Evolutionary conservation across 1,140 invertebrate species (phyloP).

Genomic region (Bombus polaris): DNA sequence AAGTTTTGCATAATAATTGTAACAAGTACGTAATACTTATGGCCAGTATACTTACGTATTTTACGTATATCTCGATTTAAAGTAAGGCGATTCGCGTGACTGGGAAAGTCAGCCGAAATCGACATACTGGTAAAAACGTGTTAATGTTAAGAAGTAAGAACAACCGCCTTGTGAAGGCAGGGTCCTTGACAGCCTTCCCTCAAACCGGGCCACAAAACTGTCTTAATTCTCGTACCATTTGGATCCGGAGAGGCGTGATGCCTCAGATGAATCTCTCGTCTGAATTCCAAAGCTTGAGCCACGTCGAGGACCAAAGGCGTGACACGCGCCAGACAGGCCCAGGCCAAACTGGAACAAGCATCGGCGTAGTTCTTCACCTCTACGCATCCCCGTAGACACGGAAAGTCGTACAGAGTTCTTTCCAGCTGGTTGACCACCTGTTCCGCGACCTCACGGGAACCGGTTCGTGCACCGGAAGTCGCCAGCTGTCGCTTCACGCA

Average conservation of each 20-base stretch:
- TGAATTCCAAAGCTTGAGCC: constrained; percentile 79
- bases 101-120: too few relatives aligned
- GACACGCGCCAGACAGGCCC: constrained; percentile 85
- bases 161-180: constrained; percentile 89
- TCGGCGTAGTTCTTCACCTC: constrained; percentile 86
- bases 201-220: constrained; percentile 89
- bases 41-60: too few relatives aligned
- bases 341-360: constrained; percentile 86
- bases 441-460: constrained; percentile 72
- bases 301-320: constrained; percentile 73
- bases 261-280: constrained; percentile 85
- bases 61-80: too few relatives aligned
- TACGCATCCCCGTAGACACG: constrained; percentile 86
- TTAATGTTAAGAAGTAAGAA: constrained; percentile 83
- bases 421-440: constrained; percentile 74
- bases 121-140: too few relatives aligned
- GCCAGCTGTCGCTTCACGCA: constrained; percentile 75
- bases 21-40: too few relatives aligned
- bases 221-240: constrained; percentile 84
- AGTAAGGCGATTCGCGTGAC: too few relatives aligned
- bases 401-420: constrained; percentile 89
- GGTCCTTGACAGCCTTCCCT: constrained; percentile 85
- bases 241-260: constrained; percentile 86
- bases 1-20: too few relatives aligned
- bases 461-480: constrained; percentile 71